A percentile compares a stretch with the other conserved stretches of the same genome.
Evolutionary conservation across 1,140 invertebrate genomes (phyloP).

Genomic region (Nephila pilipes): DNA sequence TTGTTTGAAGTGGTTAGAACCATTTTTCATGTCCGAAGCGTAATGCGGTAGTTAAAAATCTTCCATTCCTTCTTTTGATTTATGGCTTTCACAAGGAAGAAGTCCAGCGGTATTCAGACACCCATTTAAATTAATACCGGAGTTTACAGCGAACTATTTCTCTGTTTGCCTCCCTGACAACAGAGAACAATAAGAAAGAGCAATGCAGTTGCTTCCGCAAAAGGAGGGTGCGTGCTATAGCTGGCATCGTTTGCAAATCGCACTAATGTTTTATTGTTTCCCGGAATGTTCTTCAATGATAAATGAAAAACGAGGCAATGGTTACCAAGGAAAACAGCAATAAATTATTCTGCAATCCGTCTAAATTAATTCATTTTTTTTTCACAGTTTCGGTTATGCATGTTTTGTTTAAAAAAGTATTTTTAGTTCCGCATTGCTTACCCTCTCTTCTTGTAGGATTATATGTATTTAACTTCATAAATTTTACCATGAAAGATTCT

Average conservation of each 20-base stretch:
- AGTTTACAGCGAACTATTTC: conserved; percentile 33
- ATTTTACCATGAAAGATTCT: too few relatives aligned
- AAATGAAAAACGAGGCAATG: conserved; percentile 22
- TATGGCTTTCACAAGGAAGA: background rate
- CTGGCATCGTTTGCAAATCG: conserved; percentile 37
- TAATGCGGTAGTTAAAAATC: conserved; percentile 45
- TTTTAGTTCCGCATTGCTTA: too few relatives aligned
- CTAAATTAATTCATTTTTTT: background rate
- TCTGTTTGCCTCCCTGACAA: conserved; percentile 33
- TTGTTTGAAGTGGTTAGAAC: conserved; percentile 6
- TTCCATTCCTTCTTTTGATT: conserved; percentile 13
- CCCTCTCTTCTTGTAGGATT: too few relatives aligned
- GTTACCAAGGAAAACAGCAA: background rate
- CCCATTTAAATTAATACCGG: conserved; percentile 37
- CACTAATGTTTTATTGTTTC: conserved; percentile 24
- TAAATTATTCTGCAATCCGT: background rate
- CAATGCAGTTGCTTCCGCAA: background rate
- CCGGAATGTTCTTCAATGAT: background rate
- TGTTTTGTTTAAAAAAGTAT: too few relatives aligned
- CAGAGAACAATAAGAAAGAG: background rate
- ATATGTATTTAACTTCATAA: too few relatives aligned
- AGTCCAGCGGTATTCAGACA: background rate
- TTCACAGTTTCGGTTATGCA: background rate
- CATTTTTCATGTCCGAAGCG: conserved; percentile 6
- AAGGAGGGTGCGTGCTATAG: background rate